Percentiles rank a stretch among this genome's conserved stretches.
These are phyloP conservation scores for Cydia pomonella DNA, from an alignment of 1,140 invertebrate species.

Conservation along the genomic window DNA sequence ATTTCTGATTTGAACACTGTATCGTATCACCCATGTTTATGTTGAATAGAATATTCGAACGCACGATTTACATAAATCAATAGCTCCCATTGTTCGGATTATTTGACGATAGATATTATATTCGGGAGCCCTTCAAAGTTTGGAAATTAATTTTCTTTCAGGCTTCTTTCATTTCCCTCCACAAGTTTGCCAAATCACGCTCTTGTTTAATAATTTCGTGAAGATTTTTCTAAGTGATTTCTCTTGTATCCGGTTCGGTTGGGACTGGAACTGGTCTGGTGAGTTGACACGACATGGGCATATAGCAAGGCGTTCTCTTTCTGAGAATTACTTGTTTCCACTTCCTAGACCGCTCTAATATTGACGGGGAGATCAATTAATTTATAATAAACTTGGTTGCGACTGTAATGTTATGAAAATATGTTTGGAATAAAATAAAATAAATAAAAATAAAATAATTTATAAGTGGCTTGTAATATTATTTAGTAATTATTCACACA, in stretches of 20 bases:
- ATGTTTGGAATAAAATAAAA: no score
- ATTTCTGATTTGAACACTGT: not conserved
- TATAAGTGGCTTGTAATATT: not conserved
- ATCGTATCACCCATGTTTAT: not conserved
- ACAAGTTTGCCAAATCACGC: conserved; percentile 32
- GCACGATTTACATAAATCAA: not conserved
- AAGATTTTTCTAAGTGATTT: conserved; percentile 46
- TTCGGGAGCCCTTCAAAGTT: conserved; percentile 24
- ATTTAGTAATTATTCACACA: no score
- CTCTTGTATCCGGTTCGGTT: conserved; percentile 43
- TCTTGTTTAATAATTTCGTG: conserved; percentile 37
- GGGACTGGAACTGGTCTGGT: conserved; percentile 42
- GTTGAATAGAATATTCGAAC: conserved; percentile 4
- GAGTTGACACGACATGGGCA: conserved; percentile 30
- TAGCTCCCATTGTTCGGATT: not conserved
- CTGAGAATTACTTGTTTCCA: not conserved
- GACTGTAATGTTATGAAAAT: no score
- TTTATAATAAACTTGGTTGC: no score
- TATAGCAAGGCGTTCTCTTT: conserved; percentile 9
- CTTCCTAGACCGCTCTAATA: not conserved
- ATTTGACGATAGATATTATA: not conserved
- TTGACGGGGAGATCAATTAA: not conserved
- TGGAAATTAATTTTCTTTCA: conserved; percentile 8
- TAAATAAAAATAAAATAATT: no score
- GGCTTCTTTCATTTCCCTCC: conserved; percentile 19